phyloP scores from a whole-genome alignment of 2,888 invertebrate species.

The Erebia epiphron region DNA sequence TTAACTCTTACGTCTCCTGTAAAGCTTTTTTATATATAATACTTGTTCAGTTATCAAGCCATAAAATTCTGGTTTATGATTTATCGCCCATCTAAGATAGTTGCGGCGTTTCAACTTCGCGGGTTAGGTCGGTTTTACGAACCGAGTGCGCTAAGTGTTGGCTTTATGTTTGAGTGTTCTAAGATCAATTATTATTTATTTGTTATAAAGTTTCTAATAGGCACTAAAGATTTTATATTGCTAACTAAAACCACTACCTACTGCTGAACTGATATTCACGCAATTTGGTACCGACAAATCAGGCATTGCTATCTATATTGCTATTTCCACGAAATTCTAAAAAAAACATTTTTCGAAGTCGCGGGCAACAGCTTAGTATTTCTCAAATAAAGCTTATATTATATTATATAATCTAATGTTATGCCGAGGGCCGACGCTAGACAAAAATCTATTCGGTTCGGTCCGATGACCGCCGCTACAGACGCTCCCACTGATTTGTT shows the following conservation, averaged over 20 bases:
- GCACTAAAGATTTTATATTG: too few species aligned
- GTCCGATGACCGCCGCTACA: conserved; percentile 64
- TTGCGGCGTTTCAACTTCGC: conserved; percentile 7
- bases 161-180: not conserved
- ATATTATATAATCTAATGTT: conserved; percentile 31
- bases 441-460: conserved; percentile 68
- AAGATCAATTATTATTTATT: not conserved
- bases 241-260: too few species aligned
- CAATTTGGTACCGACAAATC: too few species aligned
- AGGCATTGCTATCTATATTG: too few species aligned
- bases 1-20: conserved; percentile 30
- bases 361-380: not conserved
- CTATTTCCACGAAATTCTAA: too few species aligned
- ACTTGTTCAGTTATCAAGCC: conserved; percentile 31
- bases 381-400: conserved; percentile 16
- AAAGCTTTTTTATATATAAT: conserved; percentile 16
- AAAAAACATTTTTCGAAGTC: too few species aligned
- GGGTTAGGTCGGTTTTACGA: conserved; percentile 11
- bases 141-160: conserved; percentile 9
- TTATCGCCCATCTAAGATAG: conserved; percentile 30
- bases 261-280: too few species aligned
- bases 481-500: conserved; percentile 74
- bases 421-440: conserved; percentile 33
- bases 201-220: not conserved
- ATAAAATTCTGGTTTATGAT: conserved; percentile 34